These are phyloP conservation scores for Pasiphila rectangulata DNA, from an alignment of 2,888 invertebrate species.

Conservation along the genomic window DNA sequence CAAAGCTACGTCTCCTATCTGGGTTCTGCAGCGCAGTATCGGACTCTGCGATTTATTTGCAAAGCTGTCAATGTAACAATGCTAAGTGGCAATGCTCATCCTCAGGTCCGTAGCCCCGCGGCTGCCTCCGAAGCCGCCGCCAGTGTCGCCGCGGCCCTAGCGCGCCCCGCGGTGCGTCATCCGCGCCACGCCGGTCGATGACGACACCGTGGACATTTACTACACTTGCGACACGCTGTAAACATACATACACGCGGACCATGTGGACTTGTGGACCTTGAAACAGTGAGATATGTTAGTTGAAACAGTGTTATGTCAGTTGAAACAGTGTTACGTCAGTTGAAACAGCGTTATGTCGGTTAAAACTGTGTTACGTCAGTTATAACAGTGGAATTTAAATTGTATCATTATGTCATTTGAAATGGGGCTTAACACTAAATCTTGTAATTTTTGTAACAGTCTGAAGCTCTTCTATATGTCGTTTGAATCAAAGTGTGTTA, in stretches of 20 bases:
- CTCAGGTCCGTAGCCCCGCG: slow-evolving; percentile 54
- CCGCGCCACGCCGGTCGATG: slow-evolving; percentile 10
- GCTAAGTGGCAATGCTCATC: no score
- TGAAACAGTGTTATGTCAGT: neutral
- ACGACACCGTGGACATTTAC: slow-evolving; percentile 32
- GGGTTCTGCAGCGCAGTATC: no score
- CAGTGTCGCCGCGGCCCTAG: slow-evolving; percentile 54
- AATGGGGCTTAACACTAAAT: no score
- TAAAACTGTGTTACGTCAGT: neutral
- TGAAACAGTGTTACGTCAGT: neutral
- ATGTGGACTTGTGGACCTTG: neutral
- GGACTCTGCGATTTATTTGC: neutral
- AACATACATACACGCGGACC: neutral
- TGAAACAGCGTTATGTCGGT: neutral
- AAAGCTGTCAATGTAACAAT: no score
- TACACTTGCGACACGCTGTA: slow-evolving; percentile 38
- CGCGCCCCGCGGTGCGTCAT: slow-evolving; percentile 22
- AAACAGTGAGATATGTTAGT: neutral
- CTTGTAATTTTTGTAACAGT: no score
- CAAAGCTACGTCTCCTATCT: no score
- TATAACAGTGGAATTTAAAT: no score
- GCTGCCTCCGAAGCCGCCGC: slow-evolving; percentile 63
- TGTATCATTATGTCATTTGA: no score
- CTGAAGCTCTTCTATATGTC: no score
- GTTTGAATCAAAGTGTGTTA: no score